Base-by-base conservation (phyloP, 2,888 invertebrate genomes). In the Acanthosoma haemorrhoidale region DNA sequence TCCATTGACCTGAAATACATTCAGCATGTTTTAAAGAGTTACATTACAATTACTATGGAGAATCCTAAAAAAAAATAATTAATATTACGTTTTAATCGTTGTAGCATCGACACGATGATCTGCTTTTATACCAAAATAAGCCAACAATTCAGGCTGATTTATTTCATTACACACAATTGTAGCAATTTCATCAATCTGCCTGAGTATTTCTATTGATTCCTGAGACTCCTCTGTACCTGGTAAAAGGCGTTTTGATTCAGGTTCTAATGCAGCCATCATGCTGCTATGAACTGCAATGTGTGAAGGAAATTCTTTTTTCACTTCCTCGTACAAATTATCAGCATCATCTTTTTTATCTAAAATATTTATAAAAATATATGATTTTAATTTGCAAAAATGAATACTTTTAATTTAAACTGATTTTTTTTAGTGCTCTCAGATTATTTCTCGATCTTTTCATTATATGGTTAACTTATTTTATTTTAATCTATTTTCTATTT, bases 61-160 rank as follows among this genome's bases (percentile, higher is more conserved):
- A 32, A 32, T 6, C 4, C 32, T n/a, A n/a, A 41, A 60, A 32
- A 71, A 11, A 11, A 29, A n/a, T 11, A 29, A 9, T 43, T 58
- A 32, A 51, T 2, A 81, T 82, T 84, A 91, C 90, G 84, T 86
- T 83, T 94, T 95, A 73, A 91, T 89, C 80, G 92, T 92, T 38
- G 83, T 82, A 1, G 95, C 92, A 79, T 96, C 94, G 1, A 85
- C 80, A 66, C 92, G 84, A n/a, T 86, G 85, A 79, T 96, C 95
- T 71, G 86, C 86, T 81, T 95, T 96, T 76, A 91, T 85, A 4
- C 96, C 96, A 73, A 90, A 86, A 79, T 89, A 91, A 0, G 90
- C 88, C 31, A 96, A 82, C 73, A 97, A 80, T 74, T 88, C 87
- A 18, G 90, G 88, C 75, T 88, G 87, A 78, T 95, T 91, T 21